phyloP scores from a whole-genome alignment of 2,888 invertebrate genomes.

The Andrena praecox region DNA sequence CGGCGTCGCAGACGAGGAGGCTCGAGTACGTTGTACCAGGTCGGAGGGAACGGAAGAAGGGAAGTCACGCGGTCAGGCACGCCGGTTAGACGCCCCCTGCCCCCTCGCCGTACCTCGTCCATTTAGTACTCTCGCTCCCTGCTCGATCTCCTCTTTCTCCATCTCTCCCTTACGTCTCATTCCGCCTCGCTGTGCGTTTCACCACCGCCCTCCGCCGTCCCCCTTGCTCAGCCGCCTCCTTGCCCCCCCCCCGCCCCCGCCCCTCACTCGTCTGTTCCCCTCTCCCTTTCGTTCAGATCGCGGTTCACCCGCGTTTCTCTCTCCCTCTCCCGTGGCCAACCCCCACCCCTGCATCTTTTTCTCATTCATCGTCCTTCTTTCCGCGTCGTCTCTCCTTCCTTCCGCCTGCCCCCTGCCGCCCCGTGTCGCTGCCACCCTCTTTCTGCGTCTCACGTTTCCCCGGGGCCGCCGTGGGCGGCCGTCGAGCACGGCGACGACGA shows the following conservation, averaged over 20 bases:
- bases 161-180: slow-evolving; percentile 24
- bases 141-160: neutral
- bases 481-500: slow-evolving; percentile 18
- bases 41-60: slow-evolving; percentile 68
- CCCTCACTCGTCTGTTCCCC: slow-evolving; percentile 6
- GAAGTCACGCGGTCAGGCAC: slow-evolving; percentile 75
- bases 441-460: slow-evolving; percentile 48
- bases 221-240: neutral
- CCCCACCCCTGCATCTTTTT: slow-evolving; percentile 5
- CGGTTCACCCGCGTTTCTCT: slow-evolving; percentile 4
- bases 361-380: slow-evolving; percentile 31
- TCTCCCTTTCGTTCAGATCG: neutral
- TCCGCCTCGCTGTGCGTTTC: slow-evolving; percentile 12
- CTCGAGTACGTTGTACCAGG: slow-evolving; percentile 66
- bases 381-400: slow-evolving; percentile 8
- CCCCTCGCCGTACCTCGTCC: slow-evolving; percentile 8
- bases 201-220: neutral
- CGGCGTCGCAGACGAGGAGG: slow-evolving; percentile 59
- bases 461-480: slow-evolving; percentile 41
- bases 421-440: slow-evolving; percentile 4
- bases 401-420: neutral
- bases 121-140: slow-evolving; percentile 47
- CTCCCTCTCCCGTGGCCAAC: neutral
- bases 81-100: slow-evolving; percentile 62
- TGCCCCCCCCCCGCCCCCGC: neutral